Base-by-base conservation (phyloP, 1,140 invertebrate genomes). In the Belonocnema kinseyi region DNA sequence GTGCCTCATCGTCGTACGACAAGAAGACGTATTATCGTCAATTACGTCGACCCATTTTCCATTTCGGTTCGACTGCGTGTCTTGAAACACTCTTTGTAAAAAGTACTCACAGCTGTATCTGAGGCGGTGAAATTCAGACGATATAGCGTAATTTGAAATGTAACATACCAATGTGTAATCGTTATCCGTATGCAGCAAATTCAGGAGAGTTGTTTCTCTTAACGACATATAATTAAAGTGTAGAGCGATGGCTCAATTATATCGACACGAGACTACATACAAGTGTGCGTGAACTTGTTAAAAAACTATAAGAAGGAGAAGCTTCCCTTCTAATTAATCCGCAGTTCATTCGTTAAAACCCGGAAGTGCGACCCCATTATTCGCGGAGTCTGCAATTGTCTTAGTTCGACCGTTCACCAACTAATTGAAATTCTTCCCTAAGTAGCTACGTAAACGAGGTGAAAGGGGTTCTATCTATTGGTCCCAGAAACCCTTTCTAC, bases 241-340 rank as follows among this genome's bases (percentile, higher is more conserved):
- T 77, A 74, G 79, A 83, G 77, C 80, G 81, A 83, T 83, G 79
- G 79, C 82, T 83, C 82, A 83, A 83, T 83, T 83, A 83, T 83
- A 77, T 83, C 80, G 77, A 80, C 79, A 76, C 79, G 74, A 80
- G 21, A 11, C 26, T 61, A 4, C 33, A 14, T 61, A 7, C 33
- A 14, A 14, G 21, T 79, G 77, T 78, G 78, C 77, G 77, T 77
- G 77, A 83, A 80, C 81, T 76, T 77, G 81, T 77, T 73, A 77
- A 83, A 83, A 83, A 40, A 4, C 16, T 13, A 10, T 46, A 46
- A 46, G 80, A 77, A 82, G 76, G 77, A 78, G 81, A 80, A 79
- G 77, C 79, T 76, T 40, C 61, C 61, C 82, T 78, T 83, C 76
- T 77, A 83, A 80, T 83, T 79, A 80, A 83, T 83, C 80, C 77